These are phyloP conservation scores for Sinella curviseta DNA, from an alignment of 1,140 invertebrate species.

Conservation along the genomic window DNA sequence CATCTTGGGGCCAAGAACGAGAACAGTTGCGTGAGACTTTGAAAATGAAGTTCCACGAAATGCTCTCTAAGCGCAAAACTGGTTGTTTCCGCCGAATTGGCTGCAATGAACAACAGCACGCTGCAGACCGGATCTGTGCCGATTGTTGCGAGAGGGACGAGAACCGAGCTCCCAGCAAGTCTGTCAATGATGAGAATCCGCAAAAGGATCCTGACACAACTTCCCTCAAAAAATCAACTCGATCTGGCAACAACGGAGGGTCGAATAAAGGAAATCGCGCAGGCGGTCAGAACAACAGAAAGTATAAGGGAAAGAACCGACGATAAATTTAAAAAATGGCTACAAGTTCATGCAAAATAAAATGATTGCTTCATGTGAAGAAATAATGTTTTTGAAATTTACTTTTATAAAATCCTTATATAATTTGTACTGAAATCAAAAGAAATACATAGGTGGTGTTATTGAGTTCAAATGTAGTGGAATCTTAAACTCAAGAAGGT, in stretches of 20 bases:
- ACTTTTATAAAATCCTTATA: neutral
- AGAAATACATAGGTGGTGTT: neutral
- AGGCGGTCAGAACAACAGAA: conserved; percentile 18
- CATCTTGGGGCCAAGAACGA: conserved; percentile 31
- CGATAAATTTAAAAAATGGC: conserved; percentile 24
- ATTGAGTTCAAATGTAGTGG: neutral
- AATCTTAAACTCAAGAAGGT: neutral
- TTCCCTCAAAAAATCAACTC: neutral
- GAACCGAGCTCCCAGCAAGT: neutral
- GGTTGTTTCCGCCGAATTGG: neutral
- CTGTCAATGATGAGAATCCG: neutral
- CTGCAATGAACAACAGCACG: neutral
- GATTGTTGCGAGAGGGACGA: conserved; percentile 11
- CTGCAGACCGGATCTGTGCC: neutral
- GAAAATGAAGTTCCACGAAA: conserved; percentile 29
- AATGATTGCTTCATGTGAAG: conserved; percentile 3
- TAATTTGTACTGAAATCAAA: conserved; percentile 18
- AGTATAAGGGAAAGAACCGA: conserved; percentile 43
- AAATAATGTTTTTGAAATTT: neutral
- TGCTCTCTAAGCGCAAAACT: conserved; percentile 25
- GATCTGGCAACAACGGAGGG: neutral
- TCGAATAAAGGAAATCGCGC: conserved; percentile 1
- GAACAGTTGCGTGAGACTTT: conserved; percentile 36
- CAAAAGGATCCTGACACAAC: neutral
- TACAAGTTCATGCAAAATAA: neutral